Evolutionary conservation across 1,140 invertebrate species (phyloP).

Genomic region (Dendrolimus punctatus): DNA sequence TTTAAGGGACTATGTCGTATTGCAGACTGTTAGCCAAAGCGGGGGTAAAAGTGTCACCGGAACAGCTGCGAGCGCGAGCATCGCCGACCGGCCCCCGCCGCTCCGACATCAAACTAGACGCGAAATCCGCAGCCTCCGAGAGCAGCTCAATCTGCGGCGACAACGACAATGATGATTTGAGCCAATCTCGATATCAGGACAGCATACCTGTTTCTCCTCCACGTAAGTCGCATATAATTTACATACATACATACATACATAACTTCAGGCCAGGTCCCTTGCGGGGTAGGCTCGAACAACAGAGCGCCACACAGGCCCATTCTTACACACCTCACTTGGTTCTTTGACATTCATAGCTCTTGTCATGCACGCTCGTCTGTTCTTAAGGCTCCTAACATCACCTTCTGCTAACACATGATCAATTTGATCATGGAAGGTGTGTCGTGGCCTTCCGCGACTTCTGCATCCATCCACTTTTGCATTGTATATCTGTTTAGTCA

Average conservation of each 20-base stretch:
- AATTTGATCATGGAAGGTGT: too few relatives aligned
- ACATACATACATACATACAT: too few relatives aligned
- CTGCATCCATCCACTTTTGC: too few relatives aligned
- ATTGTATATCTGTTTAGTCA: too few relatives aligned
- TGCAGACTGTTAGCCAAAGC: constrained; percentile 85
- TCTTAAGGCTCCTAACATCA: too few relatives aligned
- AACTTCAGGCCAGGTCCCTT: too few relatives aligned
- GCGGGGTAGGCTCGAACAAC: constrained; percentile 22
- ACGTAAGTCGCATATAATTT: too few relatives aligned
- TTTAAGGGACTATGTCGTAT: not conserved
- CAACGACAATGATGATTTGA: constrained; percentile 87
- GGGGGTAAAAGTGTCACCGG: constrained; percentile 88
- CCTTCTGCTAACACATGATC: too few relatives aligned
- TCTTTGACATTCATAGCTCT: too few relatives aligned
- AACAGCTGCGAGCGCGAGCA: constrained; percentile 84
- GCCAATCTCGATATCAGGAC: constrained; percentile 67
- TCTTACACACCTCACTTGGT: too few relatives aligned
- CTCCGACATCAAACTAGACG: constrained; percentile 83
- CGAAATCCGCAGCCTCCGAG: constrained; percentile 78
- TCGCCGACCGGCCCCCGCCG: constrained; percentile 88
- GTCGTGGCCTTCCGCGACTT: too few relatives aligned
- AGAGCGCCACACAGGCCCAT: not conserved
- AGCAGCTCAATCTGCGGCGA: constrained; percentile 81
- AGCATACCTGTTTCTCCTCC: constrained; percentile 69
- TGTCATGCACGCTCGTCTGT: too few relatives aligned